phyloP scores from a whole-genome alignment of 2,888 invertebrate species.

The Drosophila percnosoma region DNA sequence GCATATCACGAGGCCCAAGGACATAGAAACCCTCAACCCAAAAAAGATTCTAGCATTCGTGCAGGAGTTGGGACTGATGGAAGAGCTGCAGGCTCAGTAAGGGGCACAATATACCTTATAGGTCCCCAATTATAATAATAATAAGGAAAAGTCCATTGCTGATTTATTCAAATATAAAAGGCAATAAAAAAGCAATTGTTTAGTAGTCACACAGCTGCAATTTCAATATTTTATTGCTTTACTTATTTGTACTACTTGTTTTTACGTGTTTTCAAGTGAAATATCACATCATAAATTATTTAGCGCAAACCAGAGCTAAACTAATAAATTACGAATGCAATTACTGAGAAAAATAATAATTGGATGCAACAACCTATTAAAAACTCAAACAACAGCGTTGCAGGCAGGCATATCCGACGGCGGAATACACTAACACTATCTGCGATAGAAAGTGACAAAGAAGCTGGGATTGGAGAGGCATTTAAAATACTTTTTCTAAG shows the following conservation, averaged over 20 bases:
- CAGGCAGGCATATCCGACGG: neutral
- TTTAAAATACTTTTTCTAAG: neutral
- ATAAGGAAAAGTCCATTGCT: neutral
- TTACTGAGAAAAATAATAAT: constrained; percentile 14
- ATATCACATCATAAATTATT: neutral
- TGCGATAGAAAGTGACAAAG: neutral
- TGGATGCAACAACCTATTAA: neutral
- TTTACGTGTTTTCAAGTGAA: neutral
- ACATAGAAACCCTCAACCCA: no score
- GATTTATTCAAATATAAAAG: neutral
- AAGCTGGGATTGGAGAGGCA: fast-evolving
- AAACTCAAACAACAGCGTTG: neutral
- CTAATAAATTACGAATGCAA: constrained; percentile 22
- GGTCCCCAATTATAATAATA: no score
- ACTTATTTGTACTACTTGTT: neutral
- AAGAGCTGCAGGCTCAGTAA: no score
- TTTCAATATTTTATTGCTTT: neutral
- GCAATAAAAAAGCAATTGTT: neutral
- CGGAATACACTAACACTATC: neutral
- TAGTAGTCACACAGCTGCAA: neutral
- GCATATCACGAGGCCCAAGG: no score
- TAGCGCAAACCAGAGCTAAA: neutral
- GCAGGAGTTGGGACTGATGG: no score
- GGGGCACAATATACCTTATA: no score
- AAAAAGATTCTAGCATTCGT: no score